phyloP scores from a whole-genome alignment of 2,888 invertebrate genomes.

The Agrenia bidenticulata region DNA sequence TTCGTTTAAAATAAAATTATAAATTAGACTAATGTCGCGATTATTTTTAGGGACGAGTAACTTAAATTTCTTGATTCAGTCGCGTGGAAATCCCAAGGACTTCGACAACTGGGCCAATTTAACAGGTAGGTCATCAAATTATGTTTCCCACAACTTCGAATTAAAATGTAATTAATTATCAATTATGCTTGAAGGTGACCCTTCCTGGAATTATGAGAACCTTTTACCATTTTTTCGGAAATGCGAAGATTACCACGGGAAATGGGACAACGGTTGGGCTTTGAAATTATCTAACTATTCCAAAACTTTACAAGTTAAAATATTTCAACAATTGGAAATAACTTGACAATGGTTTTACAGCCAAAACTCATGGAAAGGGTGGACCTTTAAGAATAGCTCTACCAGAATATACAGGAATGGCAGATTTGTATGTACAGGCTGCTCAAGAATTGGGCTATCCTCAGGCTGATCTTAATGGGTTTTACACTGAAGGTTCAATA shows the following conservation, averaged over 20 bases:
- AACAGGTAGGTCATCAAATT: slow-evolving; percentile 12
- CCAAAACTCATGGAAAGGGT: slow-evolving; percentile 38
- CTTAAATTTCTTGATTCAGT: slow-evolving; percentile 44
- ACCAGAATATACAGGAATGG: slow-evolving; percentile 47
- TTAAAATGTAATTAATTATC: too few relatives aligned
- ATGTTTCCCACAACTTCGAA: not conserved
- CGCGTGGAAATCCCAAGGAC: slow-evolving; percentile 42
- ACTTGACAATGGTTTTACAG: slow-evolving; percentile 28
- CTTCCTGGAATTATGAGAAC: slow-evolving; percentile 32
- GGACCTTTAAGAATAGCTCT: slow-evolving; percentile 32
- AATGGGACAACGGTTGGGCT: slow-evolving; percentile 29
- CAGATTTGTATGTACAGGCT: slow-evolving; percentile 36
- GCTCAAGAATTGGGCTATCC: slow-evolving; percentile 37
- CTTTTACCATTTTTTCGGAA: slow-evolving; percentile 31
- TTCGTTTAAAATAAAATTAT: not conserved
- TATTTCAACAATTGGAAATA: not conserved
- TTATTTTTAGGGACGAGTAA: slow-evolving; percentile 37
- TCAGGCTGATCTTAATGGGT: slow-evolving; percentile 39
- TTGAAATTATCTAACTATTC: not conserved
- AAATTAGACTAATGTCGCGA: not conserved
- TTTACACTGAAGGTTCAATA: slow-evolving; percentile 37
- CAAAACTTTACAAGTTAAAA: not conserved
- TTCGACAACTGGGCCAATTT: slow-evolving; percentile 46
- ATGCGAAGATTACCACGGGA: slow-evolving; percentile 34
- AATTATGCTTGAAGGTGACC: too few relatives aligned